phyloP scores from a whole-genome alignment of 2,888 invertebrate genomes.

The Spilarctia lutea region DNA sequence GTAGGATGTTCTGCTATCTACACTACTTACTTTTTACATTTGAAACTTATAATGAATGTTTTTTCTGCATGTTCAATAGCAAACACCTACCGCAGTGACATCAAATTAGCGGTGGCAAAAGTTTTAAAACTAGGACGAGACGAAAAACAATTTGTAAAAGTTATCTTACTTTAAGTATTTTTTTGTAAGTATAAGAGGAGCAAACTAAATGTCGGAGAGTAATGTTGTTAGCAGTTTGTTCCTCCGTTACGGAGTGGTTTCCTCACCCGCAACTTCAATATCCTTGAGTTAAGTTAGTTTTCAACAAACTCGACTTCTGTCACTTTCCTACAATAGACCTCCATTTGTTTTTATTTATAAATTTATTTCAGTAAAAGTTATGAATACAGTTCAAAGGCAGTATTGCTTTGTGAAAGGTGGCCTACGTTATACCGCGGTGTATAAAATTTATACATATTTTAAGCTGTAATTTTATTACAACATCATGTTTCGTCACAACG shows the following conservation, averaged over 20 bases:
- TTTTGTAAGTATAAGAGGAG: conserved; percentile 26
- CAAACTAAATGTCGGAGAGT: conserved; percentile 44
- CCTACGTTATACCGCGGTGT: neutral
- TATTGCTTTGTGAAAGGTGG: neutral
- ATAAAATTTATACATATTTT: neutral
- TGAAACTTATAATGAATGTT: too few species aligned
- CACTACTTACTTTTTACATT: too few species aligned
- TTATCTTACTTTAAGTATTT: conserved; percentile 23
- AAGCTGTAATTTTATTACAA: neutral
- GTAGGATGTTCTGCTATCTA: too few species aligned
- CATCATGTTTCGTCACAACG: too few species aligned
- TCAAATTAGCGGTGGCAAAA: conserved; percentile 9
- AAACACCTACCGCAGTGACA: neutral
- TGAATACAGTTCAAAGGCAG: conserved; percentile 13
- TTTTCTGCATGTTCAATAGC: neutral
- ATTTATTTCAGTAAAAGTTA: conserved; percentile 28
- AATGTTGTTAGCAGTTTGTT: conserved; percentile 50
- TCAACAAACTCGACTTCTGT: conserved; percentile 42
- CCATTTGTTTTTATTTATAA: conserved; percentile 48
- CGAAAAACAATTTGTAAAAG: conserved; percentile 21
- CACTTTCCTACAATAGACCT: conserved; percentile 38
- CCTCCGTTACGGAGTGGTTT: conserved; percentile 48
- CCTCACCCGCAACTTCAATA: conserved; percentile 47
- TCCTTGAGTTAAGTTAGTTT: conserved; percentile 49
- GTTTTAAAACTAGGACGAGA: conserved; percentile 12